These are phyloP conservation scores for Apis florea DNA, from an alignment of 1,140 invertebrate species.

Conservation along the genomic window DNA sequence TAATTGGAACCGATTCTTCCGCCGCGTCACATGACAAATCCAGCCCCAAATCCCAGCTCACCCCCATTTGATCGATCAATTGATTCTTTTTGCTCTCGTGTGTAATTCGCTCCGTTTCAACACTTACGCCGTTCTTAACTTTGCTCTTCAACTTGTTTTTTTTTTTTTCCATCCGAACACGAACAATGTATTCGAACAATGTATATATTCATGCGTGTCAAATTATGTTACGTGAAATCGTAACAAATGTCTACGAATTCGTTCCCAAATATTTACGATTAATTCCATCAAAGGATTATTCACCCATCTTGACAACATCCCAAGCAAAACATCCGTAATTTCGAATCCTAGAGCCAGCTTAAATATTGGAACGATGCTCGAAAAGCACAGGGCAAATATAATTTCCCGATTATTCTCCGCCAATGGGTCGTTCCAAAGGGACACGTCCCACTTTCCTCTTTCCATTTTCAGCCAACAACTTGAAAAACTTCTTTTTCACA, in stretches of 20 bases:
- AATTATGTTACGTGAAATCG: neutral
- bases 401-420: conserved; percentile 8
- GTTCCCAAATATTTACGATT: neutral
- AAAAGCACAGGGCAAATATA: conserved; percentile 2
- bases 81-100: neutral
- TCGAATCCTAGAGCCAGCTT: neutral
- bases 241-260: neutral
- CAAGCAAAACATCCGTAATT: neutral
- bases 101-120: neutral
- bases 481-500: no score
- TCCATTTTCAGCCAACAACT: neutral
- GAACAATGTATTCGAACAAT: no score
- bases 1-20: conserved; percentile 17
- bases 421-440: neutral
- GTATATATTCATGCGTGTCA: neutral
- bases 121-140: neutral
- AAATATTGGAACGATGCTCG: conserved; percentile 10
- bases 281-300: neutral
- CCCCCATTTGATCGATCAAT: neutral
- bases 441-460: neutral
- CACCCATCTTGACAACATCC: neutral
- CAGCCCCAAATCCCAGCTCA: neutral
- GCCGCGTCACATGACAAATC: conserved; percentile 18
- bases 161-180: no score
- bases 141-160: no score